phyloP scores from a whole-genome alignment of 2,113 vertebrate species.

The Malurus elegans region DNA sequence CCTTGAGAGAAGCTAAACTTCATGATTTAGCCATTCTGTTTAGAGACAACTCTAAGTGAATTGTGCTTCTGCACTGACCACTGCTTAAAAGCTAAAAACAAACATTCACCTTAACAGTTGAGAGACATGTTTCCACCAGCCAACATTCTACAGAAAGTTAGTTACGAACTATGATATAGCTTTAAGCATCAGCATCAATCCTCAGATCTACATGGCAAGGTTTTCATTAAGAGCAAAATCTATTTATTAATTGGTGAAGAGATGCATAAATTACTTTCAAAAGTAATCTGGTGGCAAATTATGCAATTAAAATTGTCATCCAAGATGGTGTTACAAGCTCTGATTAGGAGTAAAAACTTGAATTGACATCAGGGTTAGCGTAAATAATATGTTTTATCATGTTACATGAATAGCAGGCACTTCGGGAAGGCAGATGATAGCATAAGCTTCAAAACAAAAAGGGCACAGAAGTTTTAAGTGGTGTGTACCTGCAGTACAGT shows the following conservation, averaged over 20 bases:
- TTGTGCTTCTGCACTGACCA: neutral
- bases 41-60: neutral
- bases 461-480: neutral
- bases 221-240: neutral
- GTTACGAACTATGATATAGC: neutral
- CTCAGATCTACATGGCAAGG: neutral
- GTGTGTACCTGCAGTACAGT: neutral
- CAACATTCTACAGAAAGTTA: neutral
- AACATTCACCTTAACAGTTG: neutral
- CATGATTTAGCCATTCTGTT: neutral
- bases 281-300: neutral
- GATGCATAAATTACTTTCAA: neutral
- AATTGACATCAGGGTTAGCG: neutral
- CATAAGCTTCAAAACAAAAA: neutral
- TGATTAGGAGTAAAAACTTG: neutral
- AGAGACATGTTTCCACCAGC: neutral
- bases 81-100: neutral
- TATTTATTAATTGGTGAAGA: constrained; percentile 4
- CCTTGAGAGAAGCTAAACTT: neutral
- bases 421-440: neutral
- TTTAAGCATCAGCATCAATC: neutral
- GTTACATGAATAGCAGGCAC: neutral
- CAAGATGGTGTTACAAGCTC: neutral
- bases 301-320: neutral
- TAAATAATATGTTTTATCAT: neutral